Evolutionary conservation across 2,888 invertebrate genomes (phyloP), one percentile per base, ranked within the genome.

Genomic region (Cheilosia vulpina): DNA sequence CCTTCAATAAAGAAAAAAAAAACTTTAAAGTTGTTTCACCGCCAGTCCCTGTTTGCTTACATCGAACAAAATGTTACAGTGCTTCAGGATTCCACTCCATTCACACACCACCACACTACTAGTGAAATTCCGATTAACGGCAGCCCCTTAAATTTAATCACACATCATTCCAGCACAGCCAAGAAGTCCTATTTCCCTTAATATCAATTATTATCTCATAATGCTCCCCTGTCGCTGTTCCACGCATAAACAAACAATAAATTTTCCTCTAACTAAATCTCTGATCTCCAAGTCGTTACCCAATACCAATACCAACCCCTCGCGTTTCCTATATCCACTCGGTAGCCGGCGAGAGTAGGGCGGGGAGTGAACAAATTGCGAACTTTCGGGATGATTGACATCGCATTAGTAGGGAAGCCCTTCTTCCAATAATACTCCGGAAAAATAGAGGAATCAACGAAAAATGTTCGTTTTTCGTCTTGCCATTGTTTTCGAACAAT

Each of bases 201-300:
- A 60, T 72, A 72, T 72, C 60, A 60, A 60, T 72, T 72, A 72
- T 72, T 50, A 52, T 60, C 60, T 41, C 52, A 72, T 41, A 72
- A 50, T 52, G 50, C 50, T 13, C 38, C 58, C n/a, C n/a, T 7
- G n/a, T 45, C 2, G 9, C 34, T 9, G 34, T 11, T 3, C 11
- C 11, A 11, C 11, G 11, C 34, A 17, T 45, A 58, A 21, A 62
- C 13, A 62, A 17, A 31, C 45, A 47, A 34, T 47, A 47, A 21
- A 13, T 7, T 11, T 13, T 7, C 34, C 47, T 17, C 7, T 27
- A 7, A 38, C 34, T 38, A 11, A 38, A 38, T 38, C 34, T 38
- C 34, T 38, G 34, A 17, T 34, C 19, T n/a, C 21, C 31, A n/a
- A 47, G 31, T 34, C 11, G 5, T 47, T 21, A n/a, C n/a, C 17